Evolutionary conservation across 1,140 invertebrate species (phyloP).

Genomic region (Lucilia cuprina): DNA sequence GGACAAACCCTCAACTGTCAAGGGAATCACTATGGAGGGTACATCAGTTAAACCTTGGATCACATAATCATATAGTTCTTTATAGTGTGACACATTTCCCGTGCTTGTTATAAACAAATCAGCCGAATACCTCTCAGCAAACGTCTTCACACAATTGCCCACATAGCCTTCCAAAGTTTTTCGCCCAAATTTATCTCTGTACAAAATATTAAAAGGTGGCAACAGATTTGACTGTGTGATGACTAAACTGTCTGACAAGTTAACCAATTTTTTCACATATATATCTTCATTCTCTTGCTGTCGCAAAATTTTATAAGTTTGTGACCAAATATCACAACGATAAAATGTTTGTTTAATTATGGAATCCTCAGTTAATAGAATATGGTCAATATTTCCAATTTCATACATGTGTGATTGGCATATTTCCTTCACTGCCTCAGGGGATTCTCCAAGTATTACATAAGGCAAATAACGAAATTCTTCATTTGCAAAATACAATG

Average conservation of each 20-base stretch:
- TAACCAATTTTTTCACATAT: neutral
- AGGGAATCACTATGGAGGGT: neutral
- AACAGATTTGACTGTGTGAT: slow-evolving; percentile 35
- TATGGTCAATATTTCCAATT: neutral
- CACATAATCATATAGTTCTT: neutral
- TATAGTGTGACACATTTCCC: neutral
- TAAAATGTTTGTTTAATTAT: neutral
- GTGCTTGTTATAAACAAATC: slow-evolving; percentile 13
- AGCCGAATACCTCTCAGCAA: slow-evolving; percentile 44
- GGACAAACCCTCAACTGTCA: neutral
- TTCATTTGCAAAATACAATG: neutral
- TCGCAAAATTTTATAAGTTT: neutral
- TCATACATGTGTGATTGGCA: neutral
- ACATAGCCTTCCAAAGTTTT: slow-evolving; percentile 44
- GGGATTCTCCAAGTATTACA: neutral
- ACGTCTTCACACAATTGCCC: slow-evolving; percentile 41
- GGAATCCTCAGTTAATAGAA: neutral
- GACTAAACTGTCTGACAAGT: neutral
- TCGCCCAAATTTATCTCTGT: slow-evolving; percentile 19
- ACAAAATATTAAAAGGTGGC: slow-evolving; percentile 44
- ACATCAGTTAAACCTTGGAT: neutral
- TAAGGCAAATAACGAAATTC: neutral
- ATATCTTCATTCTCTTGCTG: neutral
- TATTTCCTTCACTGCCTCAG: too few species aligned
- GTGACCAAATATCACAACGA: neutral